Percentiles rank a stretch among this genome's conserved stretches.
Evolutionary conservation across 2,113 vertebrate genomes (phyloP).

Genomic region (Hystrix cristata): DNA sequence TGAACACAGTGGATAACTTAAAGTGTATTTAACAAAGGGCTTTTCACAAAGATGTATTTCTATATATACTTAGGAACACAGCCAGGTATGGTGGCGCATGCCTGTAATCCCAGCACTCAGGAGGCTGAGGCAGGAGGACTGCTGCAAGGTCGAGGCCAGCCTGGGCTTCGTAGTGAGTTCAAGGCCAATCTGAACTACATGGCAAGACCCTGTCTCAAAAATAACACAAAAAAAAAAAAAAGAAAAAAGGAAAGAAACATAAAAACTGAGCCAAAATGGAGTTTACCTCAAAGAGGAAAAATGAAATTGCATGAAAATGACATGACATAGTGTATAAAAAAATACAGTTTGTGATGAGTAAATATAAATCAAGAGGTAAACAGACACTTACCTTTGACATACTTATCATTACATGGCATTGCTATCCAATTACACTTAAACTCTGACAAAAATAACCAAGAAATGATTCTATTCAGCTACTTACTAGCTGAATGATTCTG

Average conservation of each 20-base stretch:
- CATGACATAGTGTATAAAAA: background rate
- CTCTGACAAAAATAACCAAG: background rate
- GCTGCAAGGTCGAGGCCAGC: too few species aligned
- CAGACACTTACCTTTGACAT: background rate
- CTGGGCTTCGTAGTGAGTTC: too few species aligned
- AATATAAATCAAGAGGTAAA: background rate
- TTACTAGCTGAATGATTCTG: background rate
- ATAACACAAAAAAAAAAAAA: too few species aligned
- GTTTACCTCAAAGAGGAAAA: background rate
- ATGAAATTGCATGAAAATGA: background rate
- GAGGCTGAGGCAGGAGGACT: too few species aligned
- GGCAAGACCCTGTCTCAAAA: too few species aligned
- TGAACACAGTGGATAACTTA: background rate
- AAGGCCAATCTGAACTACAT: too few species aligned
- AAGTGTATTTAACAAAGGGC: background rate
- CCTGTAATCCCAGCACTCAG: too few species aligned
- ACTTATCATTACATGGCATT: background rate
- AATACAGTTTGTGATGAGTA: background rate
- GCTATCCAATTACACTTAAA: background rate
- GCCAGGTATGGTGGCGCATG: too few species aligned
- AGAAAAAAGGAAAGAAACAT: too few species aligned
- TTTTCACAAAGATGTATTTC: constrained; percentile 20
- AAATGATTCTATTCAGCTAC: background rate
- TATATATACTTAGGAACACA: background rate
- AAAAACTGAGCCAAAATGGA: background rate